Evolutionary conservation across 2,113 vertebrate genomes (phyloP), one percentile per base, ranked within the genome.

Genomic region (Passer montanus): DNA sequence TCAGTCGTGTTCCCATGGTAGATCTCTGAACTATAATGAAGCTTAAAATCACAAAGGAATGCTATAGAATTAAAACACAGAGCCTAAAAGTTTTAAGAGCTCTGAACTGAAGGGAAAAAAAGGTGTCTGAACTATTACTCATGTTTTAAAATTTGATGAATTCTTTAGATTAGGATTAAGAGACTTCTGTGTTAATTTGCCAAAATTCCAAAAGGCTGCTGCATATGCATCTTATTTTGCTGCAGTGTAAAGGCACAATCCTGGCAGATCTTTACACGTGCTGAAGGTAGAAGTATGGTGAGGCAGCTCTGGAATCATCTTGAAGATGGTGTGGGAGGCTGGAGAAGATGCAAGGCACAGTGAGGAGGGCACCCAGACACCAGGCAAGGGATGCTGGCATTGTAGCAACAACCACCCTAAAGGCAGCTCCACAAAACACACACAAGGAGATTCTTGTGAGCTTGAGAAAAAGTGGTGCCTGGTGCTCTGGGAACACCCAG

Each of bases 11-110:
- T 98, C 98, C 97, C 98, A 97, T 88, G 93, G 93, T 74, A 35
- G 72, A 76, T 80, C 74, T 97, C 91, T 94, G 75, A 93, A 72
- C 72, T 91, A 26, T 15, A 90, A 84, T 30, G 55, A 84, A 92
- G 81, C 91, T 89, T 79, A 96, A 95, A 97, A 97, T 93, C 93
- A 97, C 84, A 68, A 91, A 96, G 94, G 97, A 97, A 97, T 95
- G 83, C 37, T 58, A 46, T 6, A 53, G 53, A 55, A 53, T 62
- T 87, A 46, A 46, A 80, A 64, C 14, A 14, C 12, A 21, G 70
- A 86, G 52, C 6, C 8, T 22, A 23, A n/a, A 80, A 62, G 70
- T 53, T 62, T n/a, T 17, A 79, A 63, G 53, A 72, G 7, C 41
- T 62, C 23, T 33, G 23, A 84, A 53, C 4, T 21, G 60, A 41